These are phyloP conservation scores for Bos taurus DNA, from an alignment of 2,113 vertebrate genomes.

Conservation along the genomic window DNA sequence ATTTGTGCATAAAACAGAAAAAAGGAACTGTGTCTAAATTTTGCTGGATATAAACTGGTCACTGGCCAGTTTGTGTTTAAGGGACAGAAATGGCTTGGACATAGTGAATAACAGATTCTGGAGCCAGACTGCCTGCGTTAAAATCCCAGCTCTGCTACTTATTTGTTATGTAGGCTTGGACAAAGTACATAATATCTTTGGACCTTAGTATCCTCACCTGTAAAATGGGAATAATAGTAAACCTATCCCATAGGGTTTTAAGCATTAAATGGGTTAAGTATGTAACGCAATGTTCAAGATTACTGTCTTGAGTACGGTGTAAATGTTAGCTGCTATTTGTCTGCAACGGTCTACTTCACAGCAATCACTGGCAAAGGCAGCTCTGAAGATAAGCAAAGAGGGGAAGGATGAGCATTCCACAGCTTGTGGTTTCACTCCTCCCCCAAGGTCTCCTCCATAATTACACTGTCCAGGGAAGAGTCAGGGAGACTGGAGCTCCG, in stretches of 20 bases:
- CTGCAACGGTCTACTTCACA: not conserved
- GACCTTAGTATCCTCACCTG: not conserved
- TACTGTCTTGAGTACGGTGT: not conserved
- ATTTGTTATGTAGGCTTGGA: not conserved
- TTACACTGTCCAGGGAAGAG: not conserved
- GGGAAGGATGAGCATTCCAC: not conserved
- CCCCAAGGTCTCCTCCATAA: not conserved
- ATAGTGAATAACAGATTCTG: not conserved
- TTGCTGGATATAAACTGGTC: not conserved
- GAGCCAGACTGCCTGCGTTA: not conserved
- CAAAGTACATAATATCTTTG: not conserved
- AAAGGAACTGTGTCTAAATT: not conserved
- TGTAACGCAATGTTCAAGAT: not conserved
- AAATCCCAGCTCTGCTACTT: not conserved
- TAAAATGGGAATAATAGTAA: not conserved
- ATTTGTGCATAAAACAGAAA: not conserved
- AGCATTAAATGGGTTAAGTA: not conserved
- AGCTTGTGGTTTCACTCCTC: not conserved
- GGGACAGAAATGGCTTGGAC: not conserved
- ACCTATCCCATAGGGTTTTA: not conserved
- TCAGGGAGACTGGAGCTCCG: not conserved
- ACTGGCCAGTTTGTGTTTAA: not conserved
- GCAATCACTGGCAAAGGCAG: not conserved
- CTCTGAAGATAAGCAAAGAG: not conserved
- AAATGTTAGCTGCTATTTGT: not conserved